Evolutionary conservation across 2,113 vertebrate species (phyloP).

Genomic region (Cyphomyrus discorhynchus): DNA sequence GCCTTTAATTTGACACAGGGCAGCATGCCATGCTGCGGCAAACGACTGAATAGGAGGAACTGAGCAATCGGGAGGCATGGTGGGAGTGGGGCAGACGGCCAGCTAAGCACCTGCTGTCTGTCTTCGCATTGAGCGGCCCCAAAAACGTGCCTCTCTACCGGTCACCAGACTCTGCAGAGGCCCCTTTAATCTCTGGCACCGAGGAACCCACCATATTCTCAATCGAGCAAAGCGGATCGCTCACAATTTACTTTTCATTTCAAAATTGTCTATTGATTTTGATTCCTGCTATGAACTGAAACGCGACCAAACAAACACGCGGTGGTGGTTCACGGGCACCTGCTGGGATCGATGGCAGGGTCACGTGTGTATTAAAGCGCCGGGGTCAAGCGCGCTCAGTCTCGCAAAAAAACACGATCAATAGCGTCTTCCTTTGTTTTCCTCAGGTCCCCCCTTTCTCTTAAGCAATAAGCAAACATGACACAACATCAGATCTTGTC

Average conservation of each 20-base stretch:
- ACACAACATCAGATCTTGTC: constrained; percentile 65
- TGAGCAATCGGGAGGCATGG: constrained; percentile 47
- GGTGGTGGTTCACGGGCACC: constrained; percentile 47
- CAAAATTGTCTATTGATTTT: constrained; percentile 88
- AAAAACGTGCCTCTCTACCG: constrained; percentile 53
- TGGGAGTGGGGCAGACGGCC: constrained; percentile 43
- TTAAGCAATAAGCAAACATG: constrained; percentile 69
- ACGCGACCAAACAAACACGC: constrained; percentile 50
- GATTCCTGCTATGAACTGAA: constrained; percentile 73
- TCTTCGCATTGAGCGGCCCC: constrained; percentile 48
- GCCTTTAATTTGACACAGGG: constrained; percentile 17
- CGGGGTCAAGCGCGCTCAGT: constrained; percentile 64
- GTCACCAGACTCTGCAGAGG: constrained; percentile 52
- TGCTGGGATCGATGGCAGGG: constrained; percentile 64
- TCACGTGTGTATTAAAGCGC: constrained; percentile 66
- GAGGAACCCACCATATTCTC: constrained; percentile 56
- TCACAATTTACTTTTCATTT: constrained; percentile 69
- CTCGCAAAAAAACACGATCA: constrained; percentile 58
- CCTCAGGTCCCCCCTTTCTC: constrained; percentile 46
- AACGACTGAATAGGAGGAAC: constrained; percentile 52
- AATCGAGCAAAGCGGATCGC: constrained; percentile 65
- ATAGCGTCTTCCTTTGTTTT: constrained; percentile 52
- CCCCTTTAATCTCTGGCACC: constrained; percentile 56
- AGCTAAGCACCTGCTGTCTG: constrained; percentile 50
- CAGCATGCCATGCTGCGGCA: constrained; percentile 50